Evolutionary conservation across 2,888 invertebrate genomes (phyloP).

Genomic region (Eurois occulta): DNA sequence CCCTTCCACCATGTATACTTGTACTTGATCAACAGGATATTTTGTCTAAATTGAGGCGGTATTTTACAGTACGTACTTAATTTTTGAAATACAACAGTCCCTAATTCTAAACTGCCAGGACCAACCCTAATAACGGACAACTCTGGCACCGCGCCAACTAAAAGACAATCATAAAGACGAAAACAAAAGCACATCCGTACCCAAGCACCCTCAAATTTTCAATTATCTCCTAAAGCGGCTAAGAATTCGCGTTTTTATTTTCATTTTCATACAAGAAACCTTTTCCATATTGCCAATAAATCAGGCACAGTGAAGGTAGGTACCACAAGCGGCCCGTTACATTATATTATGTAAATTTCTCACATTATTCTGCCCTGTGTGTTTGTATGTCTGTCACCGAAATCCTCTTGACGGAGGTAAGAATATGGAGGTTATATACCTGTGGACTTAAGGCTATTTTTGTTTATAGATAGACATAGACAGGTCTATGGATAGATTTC

Average conservation of each 20-base stretch:
- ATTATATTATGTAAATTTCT: slow-evolving; percentile 76
- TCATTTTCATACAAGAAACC: slow-evolving; percentile 41
- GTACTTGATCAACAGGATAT: neutral
- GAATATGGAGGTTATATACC: slow-evolving; percentile 67
- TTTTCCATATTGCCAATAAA: slow-evolving; percentile 67
- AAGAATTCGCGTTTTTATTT: slow-evolving; percentile 56
- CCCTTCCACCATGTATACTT: too few relatives aligned
- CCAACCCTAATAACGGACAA: slow-evolving; percentile 25
- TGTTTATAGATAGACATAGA: slow-evolving; percentile 52
- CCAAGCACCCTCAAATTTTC: slow-evolving; percentile 52
- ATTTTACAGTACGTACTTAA: neutral
- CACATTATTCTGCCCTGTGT: slow-evolving; percentile 72
- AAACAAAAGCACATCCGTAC: slow-evolving; percentile 52
- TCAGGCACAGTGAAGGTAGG: slow-evolving; percentile 47
- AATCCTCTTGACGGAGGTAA: slow-evolving; percentile 81
- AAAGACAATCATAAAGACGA: slow-evolving; percentile 31
- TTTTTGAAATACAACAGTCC: neutral
- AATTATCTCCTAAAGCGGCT: slow-evolving; percentile 56
- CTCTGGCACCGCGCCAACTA: slow-evolving; percentile 36
- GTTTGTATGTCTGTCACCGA: slow-evolving; percentile 78
- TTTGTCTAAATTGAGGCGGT: neutral
- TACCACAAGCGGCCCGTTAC: slow-evolving; percentile 52
- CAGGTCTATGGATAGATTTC: slow-evolving; percentile 41
- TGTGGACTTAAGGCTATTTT: slow-evolving; percentile 69
- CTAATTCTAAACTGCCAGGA: slow-evolving; percentile 22